Evolutionary conservation across 2,113 vertebrate genomes (phyloP).

Genomic region (Synodontis membranacea): DNA sequence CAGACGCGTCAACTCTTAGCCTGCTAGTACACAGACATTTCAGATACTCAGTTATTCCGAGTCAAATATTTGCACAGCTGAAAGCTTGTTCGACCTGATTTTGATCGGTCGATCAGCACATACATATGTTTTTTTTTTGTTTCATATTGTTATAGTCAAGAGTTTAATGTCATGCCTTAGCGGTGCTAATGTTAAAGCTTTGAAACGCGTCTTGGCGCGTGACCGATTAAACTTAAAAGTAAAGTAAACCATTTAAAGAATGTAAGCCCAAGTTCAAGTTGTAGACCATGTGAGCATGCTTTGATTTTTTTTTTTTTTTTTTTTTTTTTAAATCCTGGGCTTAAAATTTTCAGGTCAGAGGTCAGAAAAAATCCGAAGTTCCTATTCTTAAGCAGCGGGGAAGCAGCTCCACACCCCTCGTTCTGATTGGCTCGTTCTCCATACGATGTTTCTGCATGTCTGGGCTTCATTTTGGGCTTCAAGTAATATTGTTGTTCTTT

Average conservation of each 20-base stretch:
- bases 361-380: neutral
- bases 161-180: neutral
- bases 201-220: neutral
- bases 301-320: too few species aligned
- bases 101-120: too few species aligned
- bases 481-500: slow-evolving; percentile 53
- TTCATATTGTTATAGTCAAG: too few species aligned
- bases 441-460: slow-evolving; percentile 21
- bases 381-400: neutral
- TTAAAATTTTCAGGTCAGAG: neutral
- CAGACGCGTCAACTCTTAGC: slow-evolving; percentile 14
- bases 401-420: slow-evolving; percentile 50
- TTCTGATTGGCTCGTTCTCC: slow-evolving; percentile 60
- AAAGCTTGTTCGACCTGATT: too few species aligned
- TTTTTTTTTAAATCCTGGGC: too few species aligned
- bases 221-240: neutral
- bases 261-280: neutral
- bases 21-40: neutral
- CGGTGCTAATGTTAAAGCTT: neutral
- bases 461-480: slow-evolving; percentile 37
- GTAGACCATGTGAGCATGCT: slow-evolving; percentile 33
- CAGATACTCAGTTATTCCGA: neutral
- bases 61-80: neutral
- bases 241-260: neutral
- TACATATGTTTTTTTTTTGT: too few species aligned